Evolutionary conservation across 1,140 invertebrate species (phyloP), one percentile per base, ranked within the genome.

Genomic region (Centruroides vittatus): DNA sequence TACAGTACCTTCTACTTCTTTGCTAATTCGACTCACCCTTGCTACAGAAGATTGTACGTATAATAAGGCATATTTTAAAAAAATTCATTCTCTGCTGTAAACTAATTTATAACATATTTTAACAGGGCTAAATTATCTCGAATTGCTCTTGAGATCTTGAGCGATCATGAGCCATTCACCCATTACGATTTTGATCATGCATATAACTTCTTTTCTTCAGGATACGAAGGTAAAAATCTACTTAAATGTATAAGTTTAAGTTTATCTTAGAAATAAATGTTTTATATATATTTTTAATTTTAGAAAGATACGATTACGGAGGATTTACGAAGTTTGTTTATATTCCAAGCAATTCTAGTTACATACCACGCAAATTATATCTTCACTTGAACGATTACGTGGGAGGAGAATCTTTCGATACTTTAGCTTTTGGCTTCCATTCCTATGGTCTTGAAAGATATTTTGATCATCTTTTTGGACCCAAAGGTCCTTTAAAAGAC

Each of bases 271-370:
- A 5, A 5, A 53, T 53, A 36, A 34, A 53, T 23, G 8, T 53
- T 53, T 53, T 36, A 53, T 53, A 23, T 53, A 51, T 51, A 12
- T 51, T n/a, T 2, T n/a, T 51, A 34, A 34, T 34, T 51, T 2
- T 53, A 67, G 66, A 46, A 9, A 50, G 65, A n/a, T 67, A 66
- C 48, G 65, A 59, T 41, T 67, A 57, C 36, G 66, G 66, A 23
- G 65, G 66, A 46, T 62, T 54, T 3, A 59, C 62, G 5, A 3
- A 8, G 5, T 66, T 64, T n/a, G 58, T 59, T 1, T 66, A 61
- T 8, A 51, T 62, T 23, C 57, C 61, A n/a, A 60, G 59, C 51
- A 66, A 67, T 55, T 49, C 12, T 7, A 60, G 63, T 13, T 65
- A 62, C 47, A 55, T 67, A 41, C 66, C 66, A 6, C 12, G 59